Evolutionary conservation across 64 coral and sea anemone genomes (phyloP).

Genomic region (Acropora yongei): DNA sequence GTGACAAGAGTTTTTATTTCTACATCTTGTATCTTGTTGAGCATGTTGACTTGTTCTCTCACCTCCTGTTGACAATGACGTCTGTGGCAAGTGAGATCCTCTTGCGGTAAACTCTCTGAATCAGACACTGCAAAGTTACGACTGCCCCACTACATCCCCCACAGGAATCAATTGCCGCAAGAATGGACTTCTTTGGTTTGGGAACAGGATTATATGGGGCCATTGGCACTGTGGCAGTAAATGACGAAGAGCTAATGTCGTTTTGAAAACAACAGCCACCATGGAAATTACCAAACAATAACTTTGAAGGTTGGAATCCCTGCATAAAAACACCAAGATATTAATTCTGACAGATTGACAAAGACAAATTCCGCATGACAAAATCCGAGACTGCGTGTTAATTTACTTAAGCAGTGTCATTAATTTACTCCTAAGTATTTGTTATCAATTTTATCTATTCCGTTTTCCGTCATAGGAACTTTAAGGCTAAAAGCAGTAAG

Average conservation of each 20-base stretch:
- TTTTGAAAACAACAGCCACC: not conserved
- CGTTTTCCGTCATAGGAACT: no score
- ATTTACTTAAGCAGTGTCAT: no score
- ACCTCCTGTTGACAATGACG: conserved; percentile 28
- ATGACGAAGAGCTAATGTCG: not conserved
- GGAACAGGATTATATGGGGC: not conserved
- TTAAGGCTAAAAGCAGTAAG: no score
- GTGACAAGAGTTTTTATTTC: no score
- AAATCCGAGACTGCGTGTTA: no score
- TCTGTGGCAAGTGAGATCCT: conserved; percentile 29
- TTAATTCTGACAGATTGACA: not conserved
- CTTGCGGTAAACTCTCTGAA: conserved; percentile 83
- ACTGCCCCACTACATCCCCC: conserved; percentile 78
- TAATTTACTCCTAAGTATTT: no score
- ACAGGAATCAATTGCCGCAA: conserved; percentile 57
- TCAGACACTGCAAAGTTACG: conserved; percentile 61
- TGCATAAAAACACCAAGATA: not conserved
- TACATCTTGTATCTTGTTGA: no score
- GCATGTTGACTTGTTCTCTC: not conserved
- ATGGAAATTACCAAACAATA: conserved; percentile 36
- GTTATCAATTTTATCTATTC: no score
- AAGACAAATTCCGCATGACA: no score
- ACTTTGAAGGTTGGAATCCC: conserved; percentile 64
- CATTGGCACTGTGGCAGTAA: not conserved
- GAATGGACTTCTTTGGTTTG: conserved; percentile 44